Conservation (phyloP, 2,888 invertebrate species). For the Tromatobia lineatoria region DNA sequence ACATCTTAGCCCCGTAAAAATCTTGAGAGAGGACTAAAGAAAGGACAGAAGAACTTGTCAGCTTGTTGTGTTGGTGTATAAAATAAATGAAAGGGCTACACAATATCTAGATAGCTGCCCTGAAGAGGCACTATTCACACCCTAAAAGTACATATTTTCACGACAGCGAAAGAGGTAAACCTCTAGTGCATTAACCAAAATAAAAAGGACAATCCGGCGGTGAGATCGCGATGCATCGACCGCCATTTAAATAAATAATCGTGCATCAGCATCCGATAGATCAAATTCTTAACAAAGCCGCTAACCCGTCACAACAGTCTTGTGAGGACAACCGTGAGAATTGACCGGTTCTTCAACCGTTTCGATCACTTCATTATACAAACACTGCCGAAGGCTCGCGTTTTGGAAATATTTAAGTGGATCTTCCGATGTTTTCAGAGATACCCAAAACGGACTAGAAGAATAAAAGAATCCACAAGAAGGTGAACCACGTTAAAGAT, state of each 20-base stretch:
- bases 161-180: conserved; percentile 25
- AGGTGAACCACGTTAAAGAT: conserved; percentile 52
- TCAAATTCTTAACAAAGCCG: conserved; percentile 39
- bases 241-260: conserved; percentile 51
- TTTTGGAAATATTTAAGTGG: conserved; percentile 82
- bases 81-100: background rate
- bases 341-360: conserved; percentile 13
- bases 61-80: background rate
- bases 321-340: conserved; percentile 49
- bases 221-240: conserved; percentile 11
- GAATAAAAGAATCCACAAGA: background rate
- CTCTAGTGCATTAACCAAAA: background rate
- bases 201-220: conserved; percentile 19
- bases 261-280: conserved; percentile 26
- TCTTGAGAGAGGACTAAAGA: background rate
- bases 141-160: background rate
- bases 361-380: conserved; percentile 35
- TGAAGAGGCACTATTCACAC: background rate
- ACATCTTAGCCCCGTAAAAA: background rate
- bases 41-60: background rate
- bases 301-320: conserved; percentile 53
- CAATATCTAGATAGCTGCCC: background rate
- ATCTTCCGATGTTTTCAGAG: conserved; percentile 79
- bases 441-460: conserved; percentile 71
- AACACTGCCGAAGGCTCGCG: conserved; percentile 60